phyloP scores from a whole-genome alignment of 2,888 invertebrate genomes.

The Notodonta dromedarius region DNA sequence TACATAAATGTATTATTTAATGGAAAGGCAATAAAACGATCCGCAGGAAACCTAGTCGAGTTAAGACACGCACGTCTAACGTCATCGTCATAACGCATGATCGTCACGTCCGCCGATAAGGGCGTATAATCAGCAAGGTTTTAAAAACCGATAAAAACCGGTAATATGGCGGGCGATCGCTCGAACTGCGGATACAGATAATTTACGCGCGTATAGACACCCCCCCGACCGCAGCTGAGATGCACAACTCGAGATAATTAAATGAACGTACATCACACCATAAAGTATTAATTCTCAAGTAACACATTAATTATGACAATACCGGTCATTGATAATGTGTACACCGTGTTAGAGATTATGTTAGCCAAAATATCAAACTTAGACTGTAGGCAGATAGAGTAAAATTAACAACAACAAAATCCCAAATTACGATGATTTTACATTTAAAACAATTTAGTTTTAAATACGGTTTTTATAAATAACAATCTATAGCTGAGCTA shows the following conservation, averaged over 20 bases:
- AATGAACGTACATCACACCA: slow-evolving; percentile 19
- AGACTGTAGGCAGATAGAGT: too few species aligned
- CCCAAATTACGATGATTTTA: too few species aligned
- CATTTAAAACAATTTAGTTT: too few species aligned
- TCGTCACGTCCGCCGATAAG: slow-evolving; percentile 44
- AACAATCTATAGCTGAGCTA: too few species aligned
- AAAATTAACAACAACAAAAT: too few species aligned
- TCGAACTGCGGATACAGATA: slow-evolving; percentile 62
- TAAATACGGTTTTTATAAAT: too few species aligned
- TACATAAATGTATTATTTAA: slow-evolving; percentile 17
- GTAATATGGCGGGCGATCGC: slow-evolving; percentile 56
- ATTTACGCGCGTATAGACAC: slow-evolving; percentile 51
- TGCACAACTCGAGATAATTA: slow-evolving; percentile 35
- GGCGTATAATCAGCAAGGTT: slow-evolving; percentile 57
- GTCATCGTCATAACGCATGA: slow-evolving; percentile 22
- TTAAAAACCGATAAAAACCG: slow-evolving; percentile 66
- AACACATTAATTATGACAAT: background rate
- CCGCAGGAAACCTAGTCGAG: slow-evolving; percentile 23
- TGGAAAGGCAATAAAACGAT: slow-evolving; percentile 27
- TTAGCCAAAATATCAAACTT: too few species aligned
- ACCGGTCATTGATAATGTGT: background rate
- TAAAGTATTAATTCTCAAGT: slow-evolving; percentile 3
- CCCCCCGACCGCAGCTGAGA: slow-evolving; percentile 17
- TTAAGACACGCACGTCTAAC: slow-evolving; percentile 36
- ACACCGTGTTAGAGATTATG: background rate